A percentile compares a stretch with the other conserved stretches of the same genome.
Conservation (phyloP, 2,888 invertebrate genomes). For the Hypena proboscidalis region DNA sequence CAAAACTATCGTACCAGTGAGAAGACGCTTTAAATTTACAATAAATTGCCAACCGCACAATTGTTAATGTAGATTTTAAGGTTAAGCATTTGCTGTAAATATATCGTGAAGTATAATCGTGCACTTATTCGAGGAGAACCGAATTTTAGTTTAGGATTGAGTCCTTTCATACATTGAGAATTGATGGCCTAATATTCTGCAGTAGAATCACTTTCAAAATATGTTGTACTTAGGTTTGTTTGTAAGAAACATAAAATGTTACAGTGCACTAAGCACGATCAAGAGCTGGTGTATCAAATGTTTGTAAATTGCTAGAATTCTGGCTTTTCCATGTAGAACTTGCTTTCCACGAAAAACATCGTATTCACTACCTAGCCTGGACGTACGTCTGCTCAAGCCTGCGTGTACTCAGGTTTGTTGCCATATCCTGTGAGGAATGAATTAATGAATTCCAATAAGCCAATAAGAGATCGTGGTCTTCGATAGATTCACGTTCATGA, state of each 20-base stretch:
- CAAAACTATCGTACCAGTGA: conserved; percentile 57
- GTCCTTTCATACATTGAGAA: conserved; percentile 36
- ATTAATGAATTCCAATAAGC: no score
- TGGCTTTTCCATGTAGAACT: background rate
- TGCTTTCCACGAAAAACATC: background rate
- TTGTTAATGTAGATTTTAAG: conserved; percentile 53
- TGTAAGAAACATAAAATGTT: background rate
- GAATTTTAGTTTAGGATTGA: conserved; percentile 30
- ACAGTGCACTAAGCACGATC: background rate
- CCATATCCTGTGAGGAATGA: no score
- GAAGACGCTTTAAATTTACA: conserved; percentile 67
- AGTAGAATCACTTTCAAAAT: background rate
- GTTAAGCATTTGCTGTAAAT: conserved; percentile 48
- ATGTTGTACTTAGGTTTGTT: background rate
- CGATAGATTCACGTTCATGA: no score
- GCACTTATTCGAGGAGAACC: conserved; percentile 32
- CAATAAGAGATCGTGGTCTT: no score
- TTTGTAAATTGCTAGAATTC: background rate
- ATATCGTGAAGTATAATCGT: conserved; percentile 37
- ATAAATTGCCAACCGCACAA: conserved; percentile 73
- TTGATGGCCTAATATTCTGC: conserved; percentile 4
- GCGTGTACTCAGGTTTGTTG: no score
- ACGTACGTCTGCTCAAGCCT: no score
- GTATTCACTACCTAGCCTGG: no score
- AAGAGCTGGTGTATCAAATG: background rate